A percentile compares a stretch with the other conserved stretches of the same genome.
These are phyloP conservation scores for Tenthredo notha DNA, from an alignment of 2,888 invertebrate species.

Conservation along the genomic window DNA sequence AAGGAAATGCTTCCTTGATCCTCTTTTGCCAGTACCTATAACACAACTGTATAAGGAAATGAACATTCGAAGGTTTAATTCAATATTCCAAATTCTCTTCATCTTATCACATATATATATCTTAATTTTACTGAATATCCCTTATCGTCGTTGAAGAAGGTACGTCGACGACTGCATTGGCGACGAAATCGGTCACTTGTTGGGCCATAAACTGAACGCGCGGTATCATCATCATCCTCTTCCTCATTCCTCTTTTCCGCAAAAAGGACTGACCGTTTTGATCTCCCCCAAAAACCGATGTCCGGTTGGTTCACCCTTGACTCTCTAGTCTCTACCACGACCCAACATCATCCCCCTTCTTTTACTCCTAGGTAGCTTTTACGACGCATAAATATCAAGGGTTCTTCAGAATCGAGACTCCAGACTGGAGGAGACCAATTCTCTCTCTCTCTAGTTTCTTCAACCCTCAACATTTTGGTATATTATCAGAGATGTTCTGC, in stretches of 20 bases:
- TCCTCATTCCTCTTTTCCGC: conserved; percentile 40
- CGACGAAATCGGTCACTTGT: conserved; percentile 76
- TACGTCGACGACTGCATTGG: conserved; percentile 59
- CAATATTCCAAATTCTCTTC: background rate
- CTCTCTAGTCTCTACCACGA: conserved; percentile 71
- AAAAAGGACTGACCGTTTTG: conserved; percentile 65
- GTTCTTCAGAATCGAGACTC: conserved; percentile 62
- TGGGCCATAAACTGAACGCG: conserved; percentile 68
- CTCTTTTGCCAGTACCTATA: no score
- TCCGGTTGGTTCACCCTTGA: conserved; percentile 75
- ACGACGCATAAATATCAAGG: conserved; percentile 78
- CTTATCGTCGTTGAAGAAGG: conserved; percentile 8
- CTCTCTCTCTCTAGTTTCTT: no score
- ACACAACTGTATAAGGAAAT: no score
- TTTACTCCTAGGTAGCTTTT: conserved; percentile 70
- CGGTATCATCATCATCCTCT: conserved; percentile 28
- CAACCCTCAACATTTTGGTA: conserved; percentile 54
- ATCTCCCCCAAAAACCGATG: conserved; percentile 71
- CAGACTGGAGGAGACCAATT: conserved; percentile 21
- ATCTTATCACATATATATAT: conserved; percentile 57
- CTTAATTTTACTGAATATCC: conserved; percentile 37
- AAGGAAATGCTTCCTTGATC: conserved; percentile 10
- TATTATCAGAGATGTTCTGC: conserved; percentile 75
- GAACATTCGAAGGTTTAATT: conserved; percentile 12
- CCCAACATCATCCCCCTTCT: conserved; percentile 62